Conservation (phyloP, 1,140 invertebrate species). For the Pissodes strobi region DNA sequence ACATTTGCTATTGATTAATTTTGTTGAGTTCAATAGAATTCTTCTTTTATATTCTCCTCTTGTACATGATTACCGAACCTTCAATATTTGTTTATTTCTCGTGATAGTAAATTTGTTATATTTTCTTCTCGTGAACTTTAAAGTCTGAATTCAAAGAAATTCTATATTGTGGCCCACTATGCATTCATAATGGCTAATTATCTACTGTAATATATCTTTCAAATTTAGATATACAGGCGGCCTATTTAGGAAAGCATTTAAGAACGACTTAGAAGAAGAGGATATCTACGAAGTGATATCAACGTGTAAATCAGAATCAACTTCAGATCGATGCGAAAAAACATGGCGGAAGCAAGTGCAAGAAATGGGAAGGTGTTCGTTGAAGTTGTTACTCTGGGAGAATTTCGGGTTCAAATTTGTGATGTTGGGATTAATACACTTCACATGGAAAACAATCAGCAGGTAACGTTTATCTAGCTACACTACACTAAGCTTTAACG, state of each 20-base stretch:
- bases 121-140: no score
- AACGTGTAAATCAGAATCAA: slow-evolving; percentile 34
- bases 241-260: slow-evolving; percentile 39
- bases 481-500: not conserved
- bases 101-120: no score
- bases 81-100: no score
- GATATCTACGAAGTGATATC: slow-evolving; percentile 44
- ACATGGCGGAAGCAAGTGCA: slow-evolving; percentile 25
- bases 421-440: slow-evolving; percentile 28
- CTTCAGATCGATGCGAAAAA: slow-evolving; percentile 40
- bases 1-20: no score
- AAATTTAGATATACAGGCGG: slow-evolving; percentile 39
- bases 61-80: no score
- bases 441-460: slow-evolving; percentile 30
- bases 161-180: no score
- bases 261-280: slow-evolving; percentile 42
- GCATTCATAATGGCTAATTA: no score
- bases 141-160: no score
- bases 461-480: slow-evolving; percentile 19
- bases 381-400: slow-evolving; percentile 29
- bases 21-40: no score
- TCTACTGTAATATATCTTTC: no score
- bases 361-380: slow-evolving; percentile 23
- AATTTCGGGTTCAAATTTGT: slow-evolving; percentile 38
- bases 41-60: no score